Percentiles rank a stretch among this genome's conserved stretches.
These are phyloP conservation scores for Beris chalybata DNA, from an alignment of 2,888 invertebrate species.

Conservation along the genomic window DNA sequence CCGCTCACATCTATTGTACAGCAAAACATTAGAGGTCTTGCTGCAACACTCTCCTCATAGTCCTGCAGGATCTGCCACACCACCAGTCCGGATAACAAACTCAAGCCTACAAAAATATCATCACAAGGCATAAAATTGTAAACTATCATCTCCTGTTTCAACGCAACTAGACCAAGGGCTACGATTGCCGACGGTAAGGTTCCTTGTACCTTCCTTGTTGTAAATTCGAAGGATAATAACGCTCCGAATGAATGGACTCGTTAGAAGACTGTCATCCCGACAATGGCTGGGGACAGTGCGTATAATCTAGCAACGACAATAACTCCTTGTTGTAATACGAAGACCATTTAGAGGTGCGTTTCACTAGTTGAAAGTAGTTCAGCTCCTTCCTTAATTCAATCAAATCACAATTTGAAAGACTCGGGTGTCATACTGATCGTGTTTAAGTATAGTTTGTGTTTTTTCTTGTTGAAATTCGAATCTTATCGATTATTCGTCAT, in stretches of 20 bases:
- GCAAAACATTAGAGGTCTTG: not conserved
- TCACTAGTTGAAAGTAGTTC: not conserved
- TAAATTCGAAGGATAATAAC: constrained; percentile 20
- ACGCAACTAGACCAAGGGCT: constrained; percentile 6
- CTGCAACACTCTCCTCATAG: not conserved
- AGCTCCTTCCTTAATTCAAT: constrained; percentile 22
- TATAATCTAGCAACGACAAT: constrained; percentile 14
- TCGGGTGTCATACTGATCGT: not conserved
- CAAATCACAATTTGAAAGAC: constrained; percentile 7
- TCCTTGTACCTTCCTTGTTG: not conserved
- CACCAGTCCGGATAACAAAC: not conserved
- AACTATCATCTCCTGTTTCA: constrained; percentile 43
- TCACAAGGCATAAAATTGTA: constrained; percentile 24
- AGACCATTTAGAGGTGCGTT: constrained; percentile 9
- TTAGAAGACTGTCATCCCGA: constrained; percentile 14
- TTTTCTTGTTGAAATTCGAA: no score
- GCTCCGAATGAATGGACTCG: constrained; percentile 1
- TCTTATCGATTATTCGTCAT: no score
- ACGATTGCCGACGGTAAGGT: no score
- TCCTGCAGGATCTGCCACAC: no score
- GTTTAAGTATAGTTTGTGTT: no score
- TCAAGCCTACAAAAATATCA: constrained; percentile 12
- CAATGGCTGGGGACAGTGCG: not conserved
- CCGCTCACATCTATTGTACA: constrained; percentile 15
- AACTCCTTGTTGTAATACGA: constrained; percentile 24